These are phyloP conservation scores for Leucania comma DNA, from an alignment of 2,888 invertebrate species.

Conservation along the genomic window DNA sequence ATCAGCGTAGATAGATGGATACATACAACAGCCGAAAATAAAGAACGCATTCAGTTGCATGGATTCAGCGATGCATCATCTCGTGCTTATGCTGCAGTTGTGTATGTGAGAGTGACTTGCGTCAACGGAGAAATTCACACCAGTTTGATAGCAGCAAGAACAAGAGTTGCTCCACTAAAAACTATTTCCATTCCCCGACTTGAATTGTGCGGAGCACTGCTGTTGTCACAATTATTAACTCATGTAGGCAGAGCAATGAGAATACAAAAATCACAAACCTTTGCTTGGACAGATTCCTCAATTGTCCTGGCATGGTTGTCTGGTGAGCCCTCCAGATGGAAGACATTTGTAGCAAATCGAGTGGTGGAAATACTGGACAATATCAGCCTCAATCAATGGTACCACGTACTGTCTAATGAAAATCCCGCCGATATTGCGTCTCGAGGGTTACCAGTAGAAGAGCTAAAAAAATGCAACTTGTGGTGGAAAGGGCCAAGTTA, in stretches of 20 bases:
- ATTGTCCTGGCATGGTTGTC: slow-evolving; percentile 15
- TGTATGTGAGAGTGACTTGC: too few species aligned
- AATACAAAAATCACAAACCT: too few species aligned
- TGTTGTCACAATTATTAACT: too few species aligned
- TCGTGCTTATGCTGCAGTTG: too few species aligned
- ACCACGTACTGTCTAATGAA: slow-evolving; percentile 13
- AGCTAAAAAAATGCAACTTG: slow-evolving; percentile 7
- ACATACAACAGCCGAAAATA: too few species aligned
- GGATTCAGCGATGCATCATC: too few species aligned
- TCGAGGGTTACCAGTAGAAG: slow-evolving; percentile 13
- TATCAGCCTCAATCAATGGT: slow-evolving; percentile 14
- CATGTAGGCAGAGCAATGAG: too few species aligned
- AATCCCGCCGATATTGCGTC: slow-evolving; percentile 17
- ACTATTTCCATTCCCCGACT: slow-evolving; percentile 14
- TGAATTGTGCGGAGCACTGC: too few species aligned
- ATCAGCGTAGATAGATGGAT: slow-evolving; percentile 20
- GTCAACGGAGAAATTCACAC: slow-evolving; percentile 9
- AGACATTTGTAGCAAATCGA: slow-evolving; percentile 27
- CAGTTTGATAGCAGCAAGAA: slow-evolving; percentile 17
- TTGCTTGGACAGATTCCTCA: too few species aligned
- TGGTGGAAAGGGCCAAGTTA: slow-evolving; percentile 31
- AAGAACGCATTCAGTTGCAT: too few species aligned
- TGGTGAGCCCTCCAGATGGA: slow-evolving; percentile 23
- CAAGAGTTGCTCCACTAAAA: slow-evolving; percentile 23
- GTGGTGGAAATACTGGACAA: slow-evolving; percentile 26